Base-by-base conservation (phyloP, 2,888 invertebrate species). In the Thera obeliscata region DNA sequence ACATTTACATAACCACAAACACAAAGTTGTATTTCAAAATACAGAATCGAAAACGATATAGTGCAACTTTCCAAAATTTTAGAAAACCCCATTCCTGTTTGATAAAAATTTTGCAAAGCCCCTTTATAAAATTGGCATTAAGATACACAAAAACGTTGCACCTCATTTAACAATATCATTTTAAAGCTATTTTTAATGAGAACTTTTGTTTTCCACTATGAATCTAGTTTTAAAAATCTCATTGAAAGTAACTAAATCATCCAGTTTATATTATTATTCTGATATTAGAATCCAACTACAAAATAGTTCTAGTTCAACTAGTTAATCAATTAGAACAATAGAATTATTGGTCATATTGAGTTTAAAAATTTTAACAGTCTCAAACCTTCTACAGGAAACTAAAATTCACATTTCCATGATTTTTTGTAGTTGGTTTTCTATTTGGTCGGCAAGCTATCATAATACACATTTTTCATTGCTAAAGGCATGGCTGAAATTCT, bases 401-500 rank as follows among this genome's bases (percentile, higher is more conserved):
- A 33, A 22, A 52, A 33, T 2, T 33, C 2, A 33, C 9, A 9
- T 22, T 22, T 22, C 22, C 22, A 22, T 22, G n/a, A 2, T 61
- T 46, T 66, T 35, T 12, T 52, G 56, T 57, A 66, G 63, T 67
- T 67, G 64, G n/a, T 62, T 71, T 66, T 11, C 52, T 33, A 36
- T 52, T 41, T 62, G 38, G 50, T 50, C 38, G 43, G 11, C 52
- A 59, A 62, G 38, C 41, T 54, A 48, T 54, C 35, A 58, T 70
- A 70, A 70, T 72, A 52, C 70, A 66, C 81, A 84, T 87, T 89
- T 92, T 81, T 89, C 84, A 81, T 90, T 90, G 86, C 89, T 88
- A 84, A 93, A 94, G 94, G 94, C 94, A 81, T 94, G 94, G 94
- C 94, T 93, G 93, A 94, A 94, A 87, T 93, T 94, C 94, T 94